Conservation (phyloP, 1,140 invertebrate genomes). For the Lasioglossum baleicum region DNA sequence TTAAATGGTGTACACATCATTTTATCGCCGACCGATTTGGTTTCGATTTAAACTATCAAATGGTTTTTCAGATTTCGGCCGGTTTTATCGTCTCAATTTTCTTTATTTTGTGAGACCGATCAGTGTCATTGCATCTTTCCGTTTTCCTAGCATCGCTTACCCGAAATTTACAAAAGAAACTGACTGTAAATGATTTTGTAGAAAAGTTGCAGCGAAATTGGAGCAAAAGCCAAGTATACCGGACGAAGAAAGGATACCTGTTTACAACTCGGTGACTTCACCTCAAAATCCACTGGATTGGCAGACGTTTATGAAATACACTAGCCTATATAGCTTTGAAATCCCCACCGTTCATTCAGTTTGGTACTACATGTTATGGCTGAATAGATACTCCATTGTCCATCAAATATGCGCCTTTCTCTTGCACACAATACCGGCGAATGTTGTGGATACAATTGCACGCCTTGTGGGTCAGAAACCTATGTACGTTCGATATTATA, state of each 20-base stretch:
- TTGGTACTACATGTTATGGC: constrained; percentile 81
- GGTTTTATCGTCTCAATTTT: too few relatives aligned
- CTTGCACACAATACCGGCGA: constrained; percentile 76
- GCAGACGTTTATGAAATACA: too few relatives aligned
- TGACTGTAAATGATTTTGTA: constrained; percentile 8
- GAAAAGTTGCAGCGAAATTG: constrained; percentile 3
- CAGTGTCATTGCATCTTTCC: too few relatives aligned
- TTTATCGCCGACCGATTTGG: too few relatives aligned
- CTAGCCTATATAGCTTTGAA: too few relatives aligned
- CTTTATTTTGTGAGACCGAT: too few relatives aligned
- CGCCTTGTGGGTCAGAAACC: constrained; percentile 73
- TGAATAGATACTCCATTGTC: constrained; percentile 76
- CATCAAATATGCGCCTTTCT: constrained; percentile 78
- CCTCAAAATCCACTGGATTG: constrained; percentile 76
- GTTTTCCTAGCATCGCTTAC: too few relatives aligned
- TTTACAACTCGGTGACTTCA: constrained; percentile 83
- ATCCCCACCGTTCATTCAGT: constrained; percentile 44
- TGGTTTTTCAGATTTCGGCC: too few relatives aligned
- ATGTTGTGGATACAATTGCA: constrained; percentile 69
- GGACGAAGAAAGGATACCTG: constrained; percentile 50
- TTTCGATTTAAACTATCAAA: too few relatives aligned
- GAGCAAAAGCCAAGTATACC: neutral
- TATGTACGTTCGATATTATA: constrained; percentile 61
- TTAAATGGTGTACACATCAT: too few relatives aligned
- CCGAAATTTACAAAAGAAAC: too few relatives aligned